A percentile compares a stretch with the other conserved stretches of the same genome.
Conservation (phyloP, 2,113 vertebrate genomes). For the Romanogobio albipinnatus region DNA sequence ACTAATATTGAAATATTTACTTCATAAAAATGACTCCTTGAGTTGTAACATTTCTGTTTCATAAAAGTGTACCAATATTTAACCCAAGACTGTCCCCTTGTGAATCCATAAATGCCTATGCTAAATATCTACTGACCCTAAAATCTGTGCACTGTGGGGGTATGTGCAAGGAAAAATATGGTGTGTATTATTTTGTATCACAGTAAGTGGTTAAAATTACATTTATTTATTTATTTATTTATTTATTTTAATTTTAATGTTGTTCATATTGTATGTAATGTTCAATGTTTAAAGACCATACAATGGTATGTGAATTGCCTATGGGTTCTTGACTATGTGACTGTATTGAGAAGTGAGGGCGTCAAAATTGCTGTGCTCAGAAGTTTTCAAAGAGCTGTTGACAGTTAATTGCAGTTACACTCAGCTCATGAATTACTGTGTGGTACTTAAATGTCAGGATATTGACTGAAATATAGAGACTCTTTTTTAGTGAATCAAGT, state of each 20-base stretch:
- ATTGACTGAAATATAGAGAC: slow-evolving; percentile 56
- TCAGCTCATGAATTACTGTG: slow-evolving; percentile 42
- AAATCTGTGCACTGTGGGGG: not conserved
- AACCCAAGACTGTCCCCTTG: not conserved
- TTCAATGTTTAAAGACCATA: not conserved
- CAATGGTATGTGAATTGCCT: not conserved
- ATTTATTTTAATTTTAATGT: not conserved
- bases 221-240: not conserved
- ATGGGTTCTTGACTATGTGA: not conserved
- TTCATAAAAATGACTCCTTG: not conserved
- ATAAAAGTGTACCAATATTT: not conserved
- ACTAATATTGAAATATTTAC: not conserved
- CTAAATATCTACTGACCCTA: not conserved
- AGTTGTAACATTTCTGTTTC: not conserved
- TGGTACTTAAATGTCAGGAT: slow-evolving; percentile 52
- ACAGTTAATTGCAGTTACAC: slow-evolving; percentile 55
- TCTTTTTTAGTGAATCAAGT: slow-evolving; percentile 45
- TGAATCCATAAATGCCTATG: not conserved
- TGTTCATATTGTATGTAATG: not conserved
- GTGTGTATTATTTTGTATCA: not conserved
- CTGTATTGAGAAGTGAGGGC: not conserved
- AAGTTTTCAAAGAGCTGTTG: slow-evolving; percentile 48
- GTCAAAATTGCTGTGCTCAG: slow-evolving; percentile 25
- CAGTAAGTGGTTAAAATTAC: not conserved
- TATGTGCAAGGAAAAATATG: not conserved